Conservation (phyloP, 2,113 vertebrate genomes). For the Isichthys henryi region DNA sequence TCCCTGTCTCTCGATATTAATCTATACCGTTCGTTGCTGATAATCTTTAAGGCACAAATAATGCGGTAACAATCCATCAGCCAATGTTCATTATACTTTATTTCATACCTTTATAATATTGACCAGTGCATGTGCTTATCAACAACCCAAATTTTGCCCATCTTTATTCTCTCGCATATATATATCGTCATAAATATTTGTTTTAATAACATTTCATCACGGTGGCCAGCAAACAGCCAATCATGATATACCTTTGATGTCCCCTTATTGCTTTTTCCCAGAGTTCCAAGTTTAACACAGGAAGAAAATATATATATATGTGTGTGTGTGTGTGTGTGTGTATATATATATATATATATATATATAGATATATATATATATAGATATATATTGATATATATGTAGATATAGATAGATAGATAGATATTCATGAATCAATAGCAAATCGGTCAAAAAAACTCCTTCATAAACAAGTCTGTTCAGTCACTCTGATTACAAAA, state of each 20-base stretch:
- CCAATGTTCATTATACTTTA: constrained; percentile 51
- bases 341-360: too few relatives aligned
- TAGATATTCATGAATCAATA: constrained; percentile 50
- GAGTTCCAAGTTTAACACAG: constrained; percentile 48
- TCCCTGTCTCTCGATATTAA: neutral
- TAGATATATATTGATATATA: too few relatives aligned
- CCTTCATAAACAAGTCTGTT: constrained; percentile 37
- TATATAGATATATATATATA: too few relatives aligned
- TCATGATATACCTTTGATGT: constrained; percentile 42
- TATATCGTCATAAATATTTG: constrained; percentile 24
- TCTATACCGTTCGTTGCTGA: neutral
- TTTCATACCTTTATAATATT: constrained; percentile 56
- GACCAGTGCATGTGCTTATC: constrained; percentile 67
- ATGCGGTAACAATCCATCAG: constrained; percentile 25
- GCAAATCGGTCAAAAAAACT: constrained; percentile 52
- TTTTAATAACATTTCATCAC: constrained; percentile 24
- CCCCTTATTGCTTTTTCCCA: constrained; percentile 61
- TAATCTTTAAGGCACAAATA: neutral
- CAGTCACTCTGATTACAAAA: constrained; percentile 40
- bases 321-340: constrained; percentile 44
- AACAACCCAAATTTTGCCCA: constrained; percentile 41
- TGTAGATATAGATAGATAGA: constrained; percentile 34
- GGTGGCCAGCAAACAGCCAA: constrained; percentile 16
- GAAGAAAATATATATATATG: constrained; percentile 41
- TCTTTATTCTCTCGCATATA: constrained; percentile 32